Evolutionary conservation across 2,797 vertebrate species (phyloP).

Genomic region (Macropodus opercularis): DNA sequence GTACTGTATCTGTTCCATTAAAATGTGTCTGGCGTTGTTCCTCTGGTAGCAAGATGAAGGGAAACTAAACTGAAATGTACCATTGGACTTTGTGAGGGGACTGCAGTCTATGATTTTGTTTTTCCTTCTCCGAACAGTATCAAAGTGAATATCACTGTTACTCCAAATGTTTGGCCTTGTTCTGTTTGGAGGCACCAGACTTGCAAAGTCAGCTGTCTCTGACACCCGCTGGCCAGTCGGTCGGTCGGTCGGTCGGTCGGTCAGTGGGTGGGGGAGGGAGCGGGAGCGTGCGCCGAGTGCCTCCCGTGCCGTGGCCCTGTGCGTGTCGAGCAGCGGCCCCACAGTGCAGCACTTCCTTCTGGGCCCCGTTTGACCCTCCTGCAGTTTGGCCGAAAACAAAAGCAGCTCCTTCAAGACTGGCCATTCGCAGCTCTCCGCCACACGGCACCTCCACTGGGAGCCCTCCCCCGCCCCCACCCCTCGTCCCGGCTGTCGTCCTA

Average conservation of each 20-base stretch:
- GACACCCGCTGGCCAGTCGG: constrained; percentile 32
- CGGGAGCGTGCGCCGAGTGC: constrained; percentile 76
- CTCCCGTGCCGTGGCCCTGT: constrained; percentile 76
- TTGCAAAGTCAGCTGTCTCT: constrained; percentile 68
- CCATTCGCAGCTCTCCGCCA: constrained; percentile 54
- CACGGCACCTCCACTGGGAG: constrained; percentile 38
- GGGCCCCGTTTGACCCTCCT: constrained; percentile 60
- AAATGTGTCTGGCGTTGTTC: constrained; percentile 60
- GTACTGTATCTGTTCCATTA: constrained; percentile 79
- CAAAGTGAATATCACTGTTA: constrained; percentile 84
- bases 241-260: constrained; percentile 8
- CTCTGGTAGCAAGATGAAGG: constrained; percentile 74
- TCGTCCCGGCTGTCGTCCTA: constrained; percentile 42
- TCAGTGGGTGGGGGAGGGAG: constrained; percentile 37
- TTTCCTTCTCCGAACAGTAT: constrained; percentile 65
- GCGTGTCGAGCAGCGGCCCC: constrained; percentile 57
- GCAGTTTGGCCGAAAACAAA: constrained; percentile 51
- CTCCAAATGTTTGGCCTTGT: constrained; percentile 81
- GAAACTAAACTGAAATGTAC: constrained; percentile 75
- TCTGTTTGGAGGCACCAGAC: constrained; percentile 71
- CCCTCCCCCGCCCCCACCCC: constrained; percentile 44
- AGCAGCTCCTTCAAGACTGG: constrained; percentile 62
- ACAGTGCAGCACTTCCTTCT: constrained; percentile 70
- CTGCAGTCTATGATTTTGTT: constrained; percentile 53
- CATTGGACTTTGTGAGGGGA: constrained; percentile 58